phyloP scores from a whole-genome alignment of 1,140 invertebrate genomes.

The Sarcophaga peregrina region DNA sequence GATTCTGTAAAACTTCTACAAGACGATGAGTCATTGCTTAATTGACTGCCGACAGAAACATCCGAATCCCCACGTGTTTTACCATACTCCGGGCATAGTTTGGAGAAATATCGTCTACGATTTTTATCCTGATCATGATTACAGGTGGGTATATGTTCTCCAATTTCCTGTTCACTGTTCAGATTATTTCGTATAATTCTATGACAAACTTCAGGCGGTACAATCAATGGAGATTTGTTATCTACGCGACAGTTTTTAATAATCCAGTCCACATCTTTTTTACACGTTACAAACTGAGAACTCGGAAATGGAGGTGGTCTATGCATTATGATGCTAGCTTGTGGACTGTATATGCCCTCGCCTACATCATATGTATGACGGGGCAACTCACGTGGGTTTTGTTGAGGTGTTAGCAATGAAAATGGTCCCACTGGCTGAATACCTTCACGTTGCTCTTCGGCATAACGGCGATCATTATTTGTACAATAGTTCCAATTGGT shows the following conservation, averaged over 20 bases:
- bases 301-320: neutral
- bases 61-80: neutral
- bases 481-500: conserved; percentile 35
- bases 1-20: neutral
- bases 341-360: conserved; percentile 18
- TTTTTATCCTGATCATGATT: conserved; percentile 25
- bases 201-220: neutral
- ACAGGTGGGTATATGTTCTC: conserved; percentile 19
- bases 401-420: neutral
- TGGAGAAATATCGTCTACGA: conserved; percentile 20
- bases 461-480: conserved; percentile 27
- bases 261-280: conserved; percentile 6
- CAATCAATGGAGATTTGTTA: too few species aligned
- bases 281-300: neutral
- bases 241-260: conserved; percentile 16
- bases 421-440: neutral
- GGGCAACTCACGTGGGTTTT: neutral
- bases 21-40: neutral
- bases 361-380: neutral
- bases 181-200: conserved; percentile 24
- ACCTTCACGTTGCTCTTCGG: neutral
- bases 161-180: neutral
- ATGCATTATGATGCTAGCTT: neutral
- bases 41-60: conserved; percentile 3
- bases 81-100: neutral